These are phyloP conservation scores for Grammomys dolichurus DNA, from an alignment of 2,113 vertebrate genomes.

Conservation along the genomic window DNA sequence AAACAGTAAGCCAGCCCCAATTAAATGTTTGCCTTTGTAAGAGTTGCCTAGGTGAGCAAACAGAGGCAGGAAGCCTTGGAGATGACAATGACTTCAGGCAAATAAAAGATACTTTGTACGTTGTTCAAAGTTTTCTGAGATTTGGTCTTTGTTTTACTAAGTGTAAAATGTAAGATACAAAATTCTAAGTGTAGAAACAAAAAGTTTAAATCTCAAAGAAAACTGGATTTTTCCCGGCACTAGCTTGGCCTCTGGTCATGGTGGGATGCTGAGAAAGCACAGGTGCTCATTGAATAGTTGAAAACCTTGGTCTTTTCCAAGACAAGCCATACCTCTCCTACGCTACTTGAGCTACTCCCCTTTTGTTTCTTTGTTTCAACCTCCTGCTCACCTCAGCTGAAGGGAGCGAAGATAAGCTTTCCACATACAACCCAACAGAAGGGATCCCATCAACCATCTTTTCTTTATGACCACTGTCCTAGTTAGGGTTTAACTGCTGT, in stretches of 20 bases:
- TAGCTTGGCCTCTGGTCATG: not conserved
- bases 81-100: too few relatives aligned
- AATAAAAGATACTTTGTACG: not conserved
- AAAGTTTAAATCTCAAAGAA: not conserved
- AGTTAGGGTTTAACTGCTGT: too few relatives aligned
- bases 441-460: not conserved
- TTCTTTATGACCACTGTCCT: not conserved
- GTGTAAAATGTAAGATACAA: not conserved
- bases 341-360: not conserved
- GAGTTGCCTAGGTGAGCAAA: too few relatives aligned
- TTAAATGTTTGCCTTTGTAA: too few relatives aligned
- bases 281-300: not conserved
- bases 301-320: not conserved
- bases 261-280: not conserved
- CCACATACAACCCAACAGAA: not conserved
- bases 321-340: not conserved
- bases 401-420: not conserved
- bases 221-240: not conserved
- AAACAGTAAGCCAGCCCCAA: too few relatives aligned
- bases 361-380: not conserved
- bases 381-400: not conserved
- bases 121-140: slow-evolving; percentile 53
- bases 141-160: slow-evolving; percentile 43
- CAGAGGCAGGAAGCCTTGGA: too few relatives aligned
- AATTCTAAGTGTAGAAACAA: slow-evolving; percentile 24